Evolutionary conservation across 2,888 invertebrate species (phyloP).

Genomic region (Vannuccia rotundouncinata): DNA sequence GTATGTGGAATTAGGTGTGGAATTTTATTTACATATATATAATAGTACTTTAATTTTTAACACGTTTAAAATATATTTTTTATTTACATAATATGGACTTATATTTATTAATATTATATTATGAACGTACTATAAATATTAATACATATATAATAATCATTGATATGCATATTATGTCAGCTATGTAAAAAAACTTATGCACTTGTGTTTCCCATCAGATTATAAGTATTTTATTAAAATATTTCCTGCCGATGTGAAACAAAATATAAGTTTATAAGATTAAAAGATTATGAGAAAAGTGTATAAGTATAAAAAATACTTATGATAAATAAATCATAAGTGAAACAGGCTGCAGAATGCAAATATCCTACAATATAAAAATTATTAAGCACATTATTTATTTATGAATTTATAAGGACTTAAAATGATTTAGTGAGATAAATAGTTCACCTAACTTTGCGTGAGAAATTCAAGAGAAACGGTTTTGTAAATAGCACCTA

Average conservation of each 20-base stretch:
- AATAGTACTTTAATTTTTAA: slow-evolving; percentile 22
- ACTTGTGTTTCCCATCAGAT: slow-evolving; percentile 20
- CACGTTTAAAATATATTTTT: slow-evolving; percentile 16
- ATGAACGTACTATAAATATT: slow-evolving; percentile 26
- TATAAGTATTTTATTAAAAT: slow-evolving; percentile 26
- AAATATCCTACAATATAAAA: too few species aligned
- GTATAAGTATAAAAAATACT: too few species aligned
- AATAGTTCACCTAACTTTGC: too few species aligned
- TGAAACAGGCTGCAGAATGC: too few species aligned
- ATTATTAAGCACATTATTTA: too few species aligned
- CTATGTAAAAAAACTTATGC: slow-evolving; percentile 13
- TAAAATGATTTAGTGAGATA: too few species aligned
- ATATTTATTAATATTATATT: slow-evolving; percentile 22
- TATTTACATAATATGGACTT: slow-evolving; percentile 26
- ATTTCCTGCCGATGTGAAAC: slow-evolving; percentile 6
- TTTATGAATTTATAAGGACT: too few species aligned
- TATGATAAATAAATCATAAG: slow-evolving; percentile 3
- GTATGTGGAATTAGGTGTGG: too few species aligned
- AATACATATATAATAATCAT: slow-evolving; percentile 26
- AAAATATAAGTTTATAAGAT: slow-evolving; percentile 19
- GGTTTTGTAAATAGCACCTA: too few species aligned
- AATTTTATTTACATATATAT: too few species aligned
- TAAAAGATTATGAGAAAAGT: too few species aligned
- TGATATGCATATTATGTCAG: slow-evolving; percentile 26
- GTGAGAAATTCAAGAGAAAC: too few species aligned